Evolutionary conservation across 2,797 vertebrate species (phyloP).

Genomic region (Adelosebastes latens): DNA sequence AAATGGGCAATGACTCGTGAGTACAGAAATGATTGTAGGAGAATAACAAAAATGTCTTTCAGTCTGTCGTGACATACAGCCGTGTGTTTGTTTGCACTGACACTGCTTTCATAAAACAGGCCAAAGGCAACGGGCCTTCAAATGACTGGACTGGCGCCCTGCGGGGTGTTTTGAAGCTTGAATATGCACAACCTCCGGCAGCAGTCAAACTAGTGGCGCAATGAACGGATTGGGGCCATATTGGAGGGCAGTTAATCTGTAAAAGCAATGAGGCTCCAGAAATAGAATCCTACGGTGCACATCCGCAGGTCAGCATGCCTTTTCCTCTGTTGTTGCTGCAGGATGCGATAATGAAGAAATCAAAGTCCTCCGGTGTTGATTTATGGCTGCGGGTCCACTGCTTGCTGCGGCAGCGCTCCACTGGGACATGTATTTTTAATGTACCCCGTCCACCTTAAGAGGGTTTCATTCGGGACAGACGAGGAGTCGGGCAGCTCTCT

Average conservation of each 20-base stretch:
- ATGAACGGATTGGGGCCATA: conserved; percentile 62
- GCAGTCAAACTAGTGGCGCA: conserved; percentile 52
- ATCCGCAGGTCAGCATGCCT: conserved; percentile 43
- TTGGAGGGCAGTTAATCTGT: conserved; percentile 71
- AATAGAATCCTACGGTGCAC: conserved; percentile 62
- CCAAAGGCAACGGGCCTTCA: conserved; percentile 11
- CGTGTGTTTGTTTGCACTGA: background rate
- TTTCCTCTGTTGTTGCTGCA: conserved; percentile 43
- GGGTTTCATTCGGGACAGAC: conserved; percentile 40
- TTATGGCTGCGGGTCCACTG: conserved; percentile 43
- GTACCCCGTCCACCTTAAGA: conserved; percentile 36
- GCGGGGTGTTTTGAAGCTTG: conserved; percentile 30
- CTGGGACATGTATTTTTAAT: conserved; percentile 71
- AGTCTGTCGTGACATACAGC: background rate
- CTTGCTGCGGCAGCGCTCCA: conserved; percentile 40
- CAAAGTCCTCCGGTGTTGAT: conserved; percentile 63
- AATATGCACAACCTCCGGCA: conserved; percentile 40
- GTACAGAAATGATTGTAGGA: background rate
- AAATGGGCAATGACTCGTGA: conserved; percentile 9
- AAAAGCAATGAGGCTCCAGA: conserved; percentile 66
- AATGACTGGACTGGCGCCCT: conserved; percentile 25
- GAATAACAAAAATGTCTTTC: background rate
- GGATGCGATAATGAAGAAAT: conserved; percentile 66
- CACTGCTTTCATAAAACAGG: conserved; percentile 20
- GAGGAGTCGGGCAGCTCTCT: conserved; percentile 22